Base-by-base conservation (phyloP, 2,888 invertebrate genomes). In the Mechanitis mazaeus region DNA sequence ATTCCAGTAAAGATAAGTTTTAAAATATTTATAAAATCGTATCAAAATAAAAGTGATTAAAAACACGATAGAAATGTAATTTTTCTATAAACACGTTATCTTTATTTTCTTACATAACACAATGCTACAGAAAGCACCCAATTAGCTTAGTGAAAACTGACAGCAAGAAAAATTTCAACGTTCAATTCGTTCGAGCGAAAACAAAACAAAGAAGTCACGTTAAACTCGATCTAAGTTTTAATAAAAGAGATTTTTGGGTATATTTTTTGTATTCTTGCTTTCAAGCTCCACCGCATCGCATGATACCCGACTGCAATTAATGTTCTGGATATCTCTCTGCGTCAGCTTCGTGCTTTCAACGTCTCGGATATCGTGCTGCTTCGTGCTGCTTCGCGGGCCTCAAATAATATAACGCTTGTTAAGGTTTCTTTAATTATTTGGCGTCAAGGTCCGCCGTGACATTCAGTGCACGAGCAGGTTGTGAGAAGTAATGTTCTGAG, bases 241-340 rank as follows among this genome's bases (percentile, higher is more conserved):
- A 59, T 63, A 63, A 61, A 45, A 61, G 55, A 64, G 57, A 65
- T 57, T 64, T 65, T 65, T 65, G 65, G 65, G 55, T 65, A 65
- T 42, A n/a, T 57, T 55, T 65, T 47, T 63, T 61, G 38, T 60
- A 55, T 47, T 60, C 55, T 57, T 56, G 57, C 61, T 59, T 46
- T 58, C 59, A 55, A 55, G 58, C 65, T 59, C 62, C 66, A 65
- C 73, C 71, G 66, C 73, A 78, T 74, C 72, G 75, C 79, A 78
- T 80, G 79, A 71, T 69, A 71, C 73, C 71, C 70, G 74, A 76
- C 72, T 77, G 83, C 80, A 82, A 83, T 83, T 81, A 83, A 74
- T 70, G 71, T 68, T 71, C 66, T 61, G 74, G 72, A 74, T 80
- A 80, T 77, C 78, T 74, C 60, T 56, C 67, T 67, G 68, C 71